phyloP scores from a whole-genome alignment of 23 tunicate species.

The Oikopleura dioica region DNA sequence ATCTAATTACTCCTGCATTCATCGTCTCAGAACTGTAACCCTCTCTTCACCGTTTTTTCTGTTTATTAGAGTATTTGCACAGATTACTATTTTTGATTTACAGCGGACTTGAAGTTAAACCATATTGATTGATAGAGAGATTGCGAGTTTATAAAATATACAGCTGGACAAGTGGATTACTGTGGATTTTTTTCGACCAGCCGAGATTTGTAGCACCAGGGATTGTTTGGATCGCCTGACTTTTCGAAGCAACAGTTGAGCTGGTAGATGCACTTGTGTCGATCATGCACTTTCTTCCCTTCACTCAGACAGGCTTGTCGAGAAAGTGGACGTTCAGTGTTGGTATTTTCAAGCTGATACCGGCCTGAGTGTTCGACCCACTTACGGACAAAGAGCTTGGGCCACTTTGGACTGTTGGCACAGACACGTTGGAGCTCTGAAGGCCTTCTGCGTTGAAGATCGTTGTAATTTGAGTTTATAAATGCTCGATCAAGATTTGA shows the following conservation, averaged over 20 bases:
- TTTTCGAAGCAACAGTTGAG: not conserved
- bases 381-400: not conserved
- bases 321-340: not conserved
- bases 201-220: not conserved
- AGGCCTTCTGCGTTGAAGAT: not conserved
- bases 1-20: no score
- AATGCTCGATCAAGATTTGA: not conserved
- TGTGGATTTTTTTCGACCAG: no score
- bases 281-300: not conserved
- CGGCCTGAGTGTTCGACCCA: not conserved
- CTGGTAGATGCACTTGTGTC: not conserved
- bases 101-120: no score
- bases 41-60: no score
- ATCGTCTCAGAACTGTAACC: no score
- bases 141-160: no score
- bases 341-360: not conserved
- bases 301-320: not conserved
- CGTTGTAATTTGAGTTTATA: not conserved
- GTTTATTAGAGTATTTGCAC: no score
- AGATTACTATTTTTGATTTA: no score
- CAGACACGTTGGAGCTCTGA: not conserved
- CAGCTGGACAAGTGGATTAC: no score
- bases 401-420: slow-evolving; percentile 10
- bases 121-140: no score
- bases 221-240: not conserved